phyloP scores from a whole-genome alignment of 2,797 vertebrate genomes.

The Buphagus erythrorhynchus region DNA sequence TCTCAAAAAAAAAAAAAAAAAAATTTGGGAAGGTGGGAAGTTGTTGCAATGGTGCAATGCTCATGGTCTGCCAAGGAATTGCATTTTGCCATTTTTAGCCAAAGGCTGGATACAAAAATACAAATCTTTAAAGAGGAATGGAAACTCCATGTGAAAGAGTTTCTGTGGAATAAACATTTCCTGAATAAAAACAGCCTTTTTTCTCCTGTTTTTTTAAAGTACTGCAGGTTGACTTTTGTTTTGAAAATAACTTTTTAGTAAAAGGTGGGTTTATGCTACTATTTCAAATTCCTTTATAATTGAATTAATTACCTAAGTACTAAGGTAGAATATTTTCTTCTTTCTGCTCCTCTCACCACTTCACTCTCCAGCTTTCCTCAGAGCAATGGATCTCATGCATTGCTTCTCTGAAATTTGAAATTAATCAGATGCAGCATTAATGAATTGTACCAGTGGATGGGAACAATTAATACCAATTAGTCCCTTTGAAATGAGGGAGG shows the following conservation, averaged over 20 bases:
- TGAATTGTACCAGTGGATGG: not conserved
- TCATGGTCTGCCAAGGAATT: conserved; percentile 5
- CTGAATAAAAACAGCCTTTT: not conserved
- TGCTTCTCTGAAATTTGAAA: not conserved
- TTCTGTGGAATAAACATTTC: not conserved
- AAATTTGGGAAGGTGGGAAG: not conserved
- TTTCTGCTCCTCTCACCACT: not conserved
- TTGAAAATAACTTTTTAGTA: not conserved
- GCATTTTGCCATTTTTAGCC: not conserved
- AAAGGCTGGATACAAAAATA: not conserved
- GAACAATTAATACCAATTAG: not conserved
- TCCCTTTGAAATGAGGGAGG: not conserved
- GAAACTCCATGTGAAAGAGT: not conserved
- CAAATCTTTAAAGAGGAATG: not conserved
- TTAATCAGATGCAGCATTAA: not conserved
- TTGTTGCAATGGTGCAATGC: not conserved
- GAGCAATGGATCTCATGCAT: not conserved
- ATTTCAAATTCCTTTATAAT: not conserved
- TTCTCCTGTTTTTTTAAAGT: not conserved
- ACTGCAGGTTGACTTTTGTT: not conserved
- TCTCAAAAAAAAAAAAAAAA: not conserved
- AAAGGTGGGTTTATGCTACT: not conserved
- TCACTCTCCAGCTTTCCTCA: not conserved
- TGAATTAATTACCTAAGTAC: not conserved
- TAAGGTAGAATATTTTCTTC: not conserved